Evolutionary conservation across 2,113 vertebrate genomes (phyloP).

Genomic region (Pterocles orientalis): DNA sequence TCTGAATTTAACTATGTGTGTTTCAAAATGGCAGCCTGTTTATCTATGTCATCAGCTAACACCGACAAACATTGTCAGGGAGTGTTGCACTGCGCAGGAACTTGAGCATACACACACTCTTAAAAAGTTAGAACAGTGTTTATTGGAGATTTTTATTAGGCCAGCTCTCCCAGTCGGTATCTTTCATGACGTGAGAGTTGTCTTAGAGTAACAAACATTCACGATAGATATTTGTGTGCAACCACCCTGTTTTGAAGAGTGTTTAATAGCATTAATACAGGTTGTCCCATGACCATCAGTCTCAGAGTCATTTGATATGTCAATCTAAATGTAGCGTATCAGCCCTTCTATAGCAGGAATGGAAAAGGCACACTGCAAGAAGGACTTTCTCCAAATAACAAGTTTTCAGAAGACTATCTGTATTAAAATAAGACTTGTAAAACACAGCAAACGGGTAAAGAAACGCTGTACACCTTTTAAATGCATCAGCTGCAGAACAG

Average conservation of each 20-base stretch:
- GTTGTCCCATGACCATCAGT: fast-evolving
- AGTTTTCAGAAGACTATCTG: neutral
- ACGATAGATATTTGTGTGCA: neutral
- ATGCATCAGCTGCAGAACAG: neutral
- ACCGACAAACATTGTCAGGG: neutral
- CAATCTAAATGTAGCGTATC: neutral
- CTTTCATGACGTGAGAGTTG: no score
- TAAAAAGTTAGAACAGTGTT: neutral
- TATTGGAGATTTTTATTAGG: neutral
- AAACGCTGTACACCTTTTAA: neutral
- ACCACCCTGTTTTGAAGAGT: neutral
- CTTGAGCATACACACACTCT: neutral
- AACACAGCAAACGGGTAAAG: neutral
- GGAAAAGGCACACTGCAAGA: neutral
- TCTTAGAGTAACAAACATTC: neutral
- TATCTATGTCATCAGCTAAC: neutral
- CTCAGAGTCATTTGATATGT: neutral
- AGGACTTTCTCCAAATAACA: neutral
- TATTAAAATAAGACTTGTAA: neutral
- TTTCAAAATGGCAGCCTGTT: neutral
- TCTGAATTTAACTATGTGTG: neutral
- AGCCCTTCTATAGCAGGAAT: neutral
- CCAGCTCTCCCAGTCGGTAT: neutral
- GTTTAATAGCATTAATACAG: neutral
- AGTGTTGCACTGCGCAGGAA: neutral